Base-by-base conservation (phyloP, 1,140 invertebrate genomes). In the Littorina saxatilis region DNA sequence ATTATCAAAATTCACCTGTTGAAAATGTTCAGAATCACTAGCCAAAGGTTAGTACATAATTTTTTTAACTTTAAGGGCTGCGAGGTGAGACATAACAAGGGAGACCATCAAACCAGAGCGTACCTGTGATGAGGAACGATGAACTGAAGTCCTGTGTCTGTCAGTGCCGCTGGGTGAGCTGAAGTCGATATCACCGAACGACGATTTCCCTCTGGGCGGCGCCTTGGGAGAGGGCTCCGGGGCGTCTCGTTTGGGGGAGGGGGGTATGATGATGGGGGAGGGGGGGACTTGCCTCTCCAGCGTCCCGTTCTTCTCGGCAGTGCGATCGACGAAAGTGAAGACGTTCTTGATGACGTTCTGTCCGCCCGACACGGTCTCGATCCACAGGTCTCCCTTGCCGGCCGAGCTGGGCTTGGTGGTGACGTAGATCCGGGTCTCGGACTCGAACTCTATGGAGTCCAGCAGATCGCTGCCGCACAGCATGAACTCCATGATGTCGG, bases 361-460 rank as follows among this genome's bases (percentile, higher is more conserved):
- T 23, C 91, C 91, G 4, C 91, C 91, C 13, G 88, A 91, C 63
- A 87, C 84, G 37, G 91, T 92, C 72, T 89, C 90, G 47, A 91
- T 85, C 55, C 87, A 84, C 13, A 92, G 82, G 79, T 90, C 84
- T 5, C 91, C 91, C 52, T 83, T 87, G 27, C 89, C 86, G 4
- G 88, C 80, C 39, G 88, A 83, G 75, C 84, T 89, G 35, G 85
- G 85, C 82, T 86, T 89, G 35, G 89, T 91, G 23, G 85, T 89
- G 74, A 89, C 88, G 68, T 87, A 85, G 32, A 92, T 87, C 43
- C 82, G 82, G 37, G 72, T 84, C 17, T 88, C 83, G 15, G 91
- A 92, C 81, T 91, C 89, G 83, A 87, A 92, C 73, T 91, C 88
- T 27, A 92, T 61, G 40, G 84, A 87, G 50, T 88, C 88, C 9